phyloP scores from a whole-genome alignment of 2,888 invertebrate species.

The Macrosiphum euphorbiae region DNA sequence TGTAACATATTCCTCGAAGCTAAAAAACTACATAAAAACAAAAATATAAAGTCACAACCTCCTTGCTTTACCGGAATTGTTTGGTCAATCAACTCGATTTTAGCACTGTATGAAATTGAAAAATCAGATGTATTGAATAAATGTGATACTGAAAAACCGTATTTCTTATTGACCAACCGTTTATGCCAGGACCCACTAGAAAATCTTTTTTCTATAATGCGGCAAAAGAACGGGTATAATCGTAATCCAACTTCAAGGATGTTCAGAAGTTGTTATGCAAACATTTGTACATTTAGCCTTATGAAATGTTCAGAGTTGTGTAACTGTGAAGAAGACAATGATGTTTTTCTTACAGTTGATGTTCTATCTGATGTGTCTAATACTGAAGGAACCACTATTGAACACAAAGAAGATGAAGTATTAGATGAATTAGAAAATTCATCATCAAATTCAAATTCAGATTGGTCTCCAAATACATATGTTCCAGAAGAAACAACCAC shows the following conservation, averaged over 20 bases:
- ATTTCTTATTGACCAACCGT: too few relatives aligned
- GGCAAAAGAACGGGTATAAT: slow-evolving; percentile 1
- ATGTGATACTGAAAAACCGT: neutral
- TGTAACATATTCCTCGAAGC: too few relatives aligned
- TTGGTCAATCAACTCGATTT: slow-evolving; percentile 4
- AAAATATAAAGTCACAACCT: neutral
- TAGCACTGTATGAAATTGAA: neutral
- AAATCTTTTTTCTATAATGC: slow-evolving; percentile 4
- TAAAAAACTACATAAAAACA: too few relatives aligned
- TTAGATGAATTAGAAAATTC: too few relatives aligned
- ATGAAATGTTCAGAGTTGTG: slow-evolving; percentile 25
- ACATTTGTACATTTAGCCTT: neutral
- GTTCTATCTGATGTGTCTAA: too few relatives aligned
- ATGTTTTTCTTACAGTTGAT: neutral
- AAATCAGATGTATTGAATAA: too few relatives aligned
- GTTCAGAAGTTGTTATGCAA: too few relatives aligned
- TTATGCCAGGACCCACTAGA: neutral
- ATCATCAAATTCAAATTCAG: too few relatives aligned
- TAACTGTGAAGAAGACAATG: slow-evolving; percentile 5
- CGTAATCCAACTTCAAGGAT: neutral
- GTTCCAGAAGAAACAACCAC: too few relatives aligned
- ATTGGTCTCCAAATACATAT: too few relatives aligned
- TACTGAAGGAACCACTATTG: too few relatives aligned
- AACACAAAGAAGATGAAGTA: too few relatives aligned
- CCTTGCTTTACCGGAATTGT: neutral